Percentiles rank a stretch among this genome's conserved stretches.
Evolutionary conservation across 2,797 vertebrate genomes (phyloP).

Genomic region (Xenentodon cancila): DNA sequence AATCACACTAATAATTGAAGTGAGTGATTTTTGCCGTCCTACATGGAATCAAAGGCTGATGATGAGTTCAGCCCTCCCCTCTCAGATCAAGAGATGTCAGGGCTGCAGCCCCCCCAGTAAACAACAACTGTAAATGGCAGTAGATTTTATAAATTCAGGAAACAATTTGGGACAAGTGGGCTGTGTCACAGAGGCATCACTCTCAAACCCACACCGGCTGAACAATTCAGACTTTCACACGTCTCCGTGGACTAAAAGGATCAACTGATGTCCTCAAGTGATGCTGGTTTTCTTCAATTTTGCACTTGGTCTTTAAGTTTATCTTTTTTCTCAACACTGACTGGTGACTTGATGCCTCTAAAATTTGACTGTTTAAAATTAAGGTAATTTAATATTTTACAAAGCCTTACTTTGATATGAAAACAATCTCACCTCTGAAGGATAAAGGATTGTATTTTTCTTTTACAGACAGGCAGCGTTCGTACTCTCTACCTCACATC

Average conservation of each 20-base stretch:
- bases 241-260: conserved; percentile 11
- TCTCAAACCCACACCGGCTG: conserved; percentile 52
- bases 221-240: conserved; percentile 39
- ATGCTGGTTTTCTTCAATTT: conserved; percentile 21
- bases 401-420: conserved; percentile 18
- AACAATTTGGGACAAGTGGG: conserved; percentile 56
- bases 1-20: too few species aligned
- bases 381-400: conserved; percentile 6
- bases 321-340: not conserved
- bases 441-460: not conserved
- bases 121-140: conserved; percentile 22
- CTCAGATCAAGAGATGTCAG: conserved; percentile 20
- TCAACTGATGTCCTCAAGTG: conserved; percentile 13
- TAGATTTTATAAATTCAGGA: conserved; percentile 39
- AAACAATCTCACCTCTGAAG: conserved; percentile 6
- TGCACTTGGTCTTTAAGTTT: not conserved
- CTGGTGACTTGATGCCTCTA: conserved; percentile 4
- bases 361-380: not conserved
- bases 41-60: not conserved
- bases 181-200: conserved; percentile 45
- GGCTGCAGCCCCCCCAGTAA: conserved; percentile 37
- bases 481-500: not conserved
- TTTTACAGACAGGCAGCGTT: not conserved
- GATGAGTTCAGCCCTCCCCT: not conserved
- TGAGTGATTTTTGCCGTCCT: too few species aligned